Percentiles rank a stretch among this genome's conserved stretches.
These are phyloP conservation scores for Otis tarda DNA, from an alignment of 2,113 vertebrate species.

Conservation along the genomic window DNA sequence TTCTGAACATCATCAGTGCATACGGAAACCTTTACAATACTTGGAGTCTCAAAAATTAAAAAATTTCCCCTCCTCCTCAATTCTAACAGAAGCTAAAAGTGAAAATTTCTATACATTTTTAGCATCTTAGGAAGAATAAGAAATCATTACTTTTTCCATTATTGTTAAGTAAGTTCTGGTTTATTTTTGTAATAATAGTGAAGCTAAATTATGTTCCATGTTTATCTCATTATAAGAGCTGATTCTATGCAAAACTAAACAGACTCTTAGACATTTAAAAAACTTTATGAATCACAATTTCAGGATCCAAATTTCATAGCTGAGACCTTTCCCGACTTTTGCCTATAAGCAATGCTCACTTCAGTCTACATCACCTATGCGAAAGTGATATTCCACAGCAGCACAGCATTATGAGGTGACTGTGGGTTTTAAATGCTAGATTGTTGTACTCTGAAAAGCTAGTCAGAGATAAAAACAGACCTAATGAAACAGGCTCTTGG, in stretches of 20 bases:
- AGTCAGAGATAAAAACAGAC: not conserved
- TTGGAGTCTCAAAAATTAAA: not conserved
- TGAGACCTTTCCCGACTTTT: not conserved
- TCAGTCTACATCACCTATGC: not conserved
- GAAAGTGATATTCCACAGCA: not conserved
- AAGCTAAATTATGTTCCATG: not conserved
- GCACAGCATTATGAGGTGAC: not conserved
- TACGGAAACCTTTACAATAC: not conserved
- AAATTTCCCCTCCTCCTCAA: not conserved
- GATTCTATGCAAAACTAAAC: not conserved
- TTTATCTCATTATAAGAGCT: not conserved
- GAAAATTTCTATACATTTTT: not conserved
- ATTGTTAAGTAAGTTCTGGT: not conserved
- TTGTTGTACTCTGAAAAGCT: not conserved
- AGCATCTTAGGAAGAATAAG: not conserved
- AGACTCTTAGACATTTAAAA: not conserved
- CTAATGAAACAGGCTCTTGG: not conserved
- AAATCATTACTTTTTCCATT: not conserved
- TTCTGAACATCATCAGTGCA: not conserved
- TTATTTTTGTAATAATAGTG: not conserved
- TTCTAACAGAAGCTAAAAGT: not conserved
- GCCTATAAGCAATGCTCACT: not conserved
- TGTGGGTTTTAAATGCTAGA: not conserved
- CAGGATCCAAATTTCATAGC: not conserved
- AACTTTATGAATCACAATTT: not conserved